phyloP scores from a whole-genome alignment of 2,113 vertebrate species.

The Crypturellus undulatus region DNA sequence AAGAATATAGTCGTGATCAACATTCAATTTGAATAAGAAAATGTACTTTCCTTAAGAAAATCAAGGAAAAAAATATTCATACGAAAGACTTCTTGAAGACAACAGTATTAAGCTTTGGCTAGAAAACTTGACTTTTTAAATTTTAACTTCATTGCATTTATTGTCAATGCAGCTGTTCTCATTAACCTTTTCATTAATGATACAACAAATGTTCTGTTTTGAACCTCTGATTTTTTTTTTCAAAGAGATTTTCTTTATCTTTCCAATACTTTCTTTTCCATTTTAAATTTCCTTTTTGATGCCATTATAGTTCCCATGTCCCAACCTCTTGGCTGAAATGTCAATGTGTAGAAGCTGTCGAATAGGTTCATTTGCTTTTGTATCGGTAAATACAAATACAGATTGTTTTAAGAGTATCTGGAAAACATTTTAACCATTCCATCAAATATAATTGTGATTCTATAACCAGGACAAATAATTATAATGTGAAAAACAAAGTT shows the following conservation, averaged over 20 bases:
- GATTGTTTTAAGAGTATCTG: background rate
- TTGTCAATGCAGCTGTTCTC: background rate
- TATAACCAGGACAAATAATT: background rate
- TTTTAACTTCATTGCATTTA: background rate
- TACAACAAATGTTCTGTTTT: background rate
- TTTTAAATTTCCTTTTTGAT: background rate
- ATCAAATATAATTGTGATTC: background rate
- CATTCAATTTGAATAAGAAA: conserved; percentile 1
- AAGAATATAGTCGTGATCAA: background rate
- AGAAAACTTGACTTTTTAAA: background rate
- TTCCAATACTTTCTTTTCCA: background rate
- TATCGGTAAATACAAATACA: background rate
- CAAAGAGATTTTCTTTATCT: background rate
- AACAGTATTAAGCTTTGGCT: background rate
- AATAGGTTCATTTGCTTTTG: background rate
- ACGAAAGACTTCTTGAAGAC: background rate
- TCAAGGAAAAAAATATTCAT: background rate
- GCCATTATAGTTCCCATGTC: background rate
- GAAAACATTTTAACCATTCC: background rate
- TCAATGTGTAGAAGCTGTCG: background rate
- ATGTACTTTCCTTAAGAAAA: background rate
- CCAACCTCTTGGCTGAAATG: background rate
- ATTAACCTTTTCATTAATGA: background rate
- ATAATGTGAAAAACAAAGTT: background rate
- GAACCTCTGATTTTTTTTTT: background rate